Evolutionary conservation across 2,113 vertebrate species (phyloP).

Genomic region (Malurus melanocephalus): DNA sequence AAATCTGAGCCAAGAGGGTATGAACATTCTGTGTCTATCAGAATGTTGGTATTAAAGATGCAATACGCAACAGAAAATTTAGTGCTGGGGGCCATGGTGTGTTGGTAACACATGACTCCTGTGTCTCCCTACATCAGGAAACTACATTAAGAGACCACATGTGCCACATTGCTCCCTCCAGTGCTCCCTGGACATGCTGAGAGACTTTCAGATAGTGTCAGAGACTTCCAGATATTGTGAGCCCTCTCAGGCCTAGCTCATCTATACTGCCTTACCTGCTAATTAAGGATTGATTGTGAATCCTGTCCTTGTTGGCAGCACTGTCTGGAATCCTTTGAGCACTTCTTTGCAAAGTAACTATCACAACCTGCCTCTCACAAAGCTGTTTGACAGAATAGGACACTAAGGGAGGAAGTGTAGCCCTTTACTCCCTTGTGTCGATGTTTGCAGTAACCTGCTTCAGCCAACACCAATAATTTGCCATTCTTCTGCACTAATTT

Average conservation of each 20-base stretch:
- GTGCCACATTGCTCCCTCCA: neutral
- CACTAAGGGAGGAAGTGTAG: neutral
- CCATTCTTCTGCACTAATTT: neutral
- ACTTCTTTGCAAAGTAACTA: neutral
- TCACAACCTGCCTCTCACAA: neutral
- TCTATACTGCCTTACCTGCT: neutral
- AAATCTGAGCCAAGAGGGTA: neutral
- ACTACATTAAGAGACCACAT: neutral
- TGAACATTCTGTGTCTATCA: neutral
- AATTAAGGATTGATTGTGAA: neutral
- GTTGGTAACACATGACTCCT: neutral
- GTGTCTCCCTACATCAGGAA: neutral
- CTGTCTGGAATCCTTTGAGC: neutral
- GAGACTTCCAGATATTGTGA: neutral
- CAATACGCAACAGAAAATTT: accelerated
- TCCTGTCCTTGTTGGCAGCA: neutral
- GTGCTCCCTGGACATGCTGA: neutral
- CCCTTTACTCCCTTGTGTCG: neutral
- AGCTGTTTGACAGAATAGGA: neutral
- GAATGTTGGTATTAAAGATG: neutral
- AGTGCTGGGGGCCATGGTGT: neutral
- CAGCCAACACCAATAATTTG: neutral
- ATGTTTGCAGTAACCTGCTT: neutral
- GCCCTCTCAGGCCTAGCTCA: neutral
- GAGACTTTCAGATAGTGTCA: neutral